phyloP scores from a whole-genome alignment of 92 coral and sea anemone species.

The Scolanthus callimorphus region DNA sequence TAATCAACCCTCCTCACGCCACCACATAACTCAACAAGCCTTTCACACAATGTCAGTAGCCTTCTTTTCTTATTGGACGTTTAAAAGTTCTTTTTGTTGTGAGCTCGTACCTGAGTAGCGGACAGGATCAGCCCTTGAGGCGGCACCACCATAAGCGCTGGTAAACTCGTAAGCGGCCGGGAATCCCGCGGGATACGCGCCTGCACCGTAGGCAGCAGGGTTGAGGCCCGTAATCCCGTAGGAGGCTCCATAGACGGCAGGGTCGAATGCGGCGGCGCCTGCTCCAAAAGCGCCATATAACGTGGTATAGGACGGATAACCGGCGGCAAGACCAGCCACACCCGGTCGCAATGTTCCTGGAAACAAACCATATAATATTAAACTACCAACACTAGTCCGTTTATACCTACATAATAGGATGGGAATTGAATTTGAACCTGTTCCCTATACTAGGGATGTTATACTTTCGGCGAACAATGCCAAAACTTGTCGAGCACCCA shows the following conservation, averaged over 20 bases:
- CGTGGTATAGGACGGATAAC: constrained; percentile 71
- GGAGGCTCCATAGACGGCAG: constrained; percentile 63
- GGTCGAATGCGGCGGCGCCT: constrained; percentile 70
- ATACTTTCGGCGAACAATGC: too few species aligned
- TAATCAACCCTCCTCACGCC: background rate
- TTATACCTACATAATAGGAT: too few species aligned
- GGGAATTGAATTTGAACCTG: too few species aligned
- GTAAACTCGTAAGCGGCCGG: constrained; percentile 63
- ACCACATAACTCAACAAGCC: background rate
- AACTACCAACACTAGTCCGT: too few species aligned
- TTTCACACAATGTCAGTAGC: background rate
- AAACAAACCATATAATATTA: too few species aligned
- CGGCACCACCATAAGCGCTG: constrained; percentile 51
- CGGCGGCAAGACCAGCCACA: constrained; percentile 56
- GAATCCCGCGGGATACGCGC: constrained; percentile 63
- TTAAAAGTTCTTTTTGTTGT: constrained; percentile 79
- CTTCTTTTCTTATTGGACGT: constrained; percentile 17
- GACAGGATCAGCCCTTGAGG: constrained; percentile 59
- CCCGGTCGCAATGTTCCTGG: constrained; percentile 69
- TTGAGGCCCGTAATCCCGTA: constrained; percentile 53
- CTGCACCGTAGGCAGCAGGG: constrained; percentile 63
- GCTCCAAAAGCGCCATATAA: constrained; percentile 75
- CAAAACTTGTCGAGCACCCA: too few species aligned
- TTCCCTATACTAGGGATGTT: too few species aligned
- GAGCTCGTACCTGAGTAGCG: constrained; percentile 85